Conservation (phyloP, 2,797 vertebrate species). For the Octomys mimax region DNA sequence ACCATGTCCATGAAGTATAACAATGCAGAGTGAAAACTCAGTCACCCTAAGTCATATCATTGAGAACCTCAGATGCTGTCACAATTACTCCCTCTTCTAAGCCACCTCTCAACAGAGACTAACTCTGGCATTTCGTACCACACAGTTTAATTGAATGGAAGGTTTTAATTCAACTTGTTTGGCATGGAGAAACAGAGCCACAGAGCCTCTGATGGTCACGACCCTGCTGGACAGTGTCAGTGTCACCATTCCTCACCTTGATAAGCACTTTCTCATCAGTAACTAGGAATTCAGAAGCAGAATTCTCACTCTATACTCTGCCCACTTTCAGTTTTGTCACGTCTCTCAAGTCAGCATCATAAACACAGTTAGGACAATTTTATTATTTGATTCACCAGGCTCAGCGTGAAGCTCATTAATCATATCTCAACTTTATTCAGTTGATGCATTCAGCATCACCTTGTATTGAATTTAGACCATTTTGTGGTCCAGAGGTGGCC, state of each 20-base stretch:
- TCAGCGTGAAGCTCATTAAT: neutral
- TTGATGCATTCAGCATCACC: rapidly evolving
- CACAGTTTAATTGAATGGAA: neutral
- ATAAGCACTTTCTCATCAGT: neutral
- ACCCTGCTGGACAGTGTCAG: neutral
- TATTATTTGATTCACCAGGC: neutral
- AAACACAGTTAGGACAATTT: neutral
- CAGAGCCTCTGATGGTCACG: neutral
- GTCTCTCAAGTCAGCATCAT: neutral
- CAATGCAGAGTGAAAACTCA: neutral
- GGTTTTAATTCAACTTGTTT: neutral
- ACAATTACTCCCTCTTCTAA: neutral
- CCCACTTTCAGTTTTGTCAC: neutral
- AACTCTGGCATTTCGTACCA: neutral
- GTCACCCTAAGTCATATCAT: neutral
- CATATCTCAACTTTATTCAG: neutral
- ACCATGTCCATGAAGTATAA: neutral
- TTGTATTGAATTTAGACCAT: neutral
- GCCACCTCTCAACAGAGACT: neutral
- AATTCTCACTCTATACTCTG: neutral
- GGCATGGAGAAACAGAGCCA: neutral
- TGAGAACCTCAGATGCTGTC: neutral
- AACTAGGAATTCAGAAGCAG: neutral
- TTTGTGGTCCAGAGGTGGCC: neutral
- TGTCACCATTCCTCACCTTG: neutral